These are phyloP conservation scores for Delichon dasypus DNA, from an alignment of 2,797 vertebrate genomes.

Conservation along the genomic window DNA sequence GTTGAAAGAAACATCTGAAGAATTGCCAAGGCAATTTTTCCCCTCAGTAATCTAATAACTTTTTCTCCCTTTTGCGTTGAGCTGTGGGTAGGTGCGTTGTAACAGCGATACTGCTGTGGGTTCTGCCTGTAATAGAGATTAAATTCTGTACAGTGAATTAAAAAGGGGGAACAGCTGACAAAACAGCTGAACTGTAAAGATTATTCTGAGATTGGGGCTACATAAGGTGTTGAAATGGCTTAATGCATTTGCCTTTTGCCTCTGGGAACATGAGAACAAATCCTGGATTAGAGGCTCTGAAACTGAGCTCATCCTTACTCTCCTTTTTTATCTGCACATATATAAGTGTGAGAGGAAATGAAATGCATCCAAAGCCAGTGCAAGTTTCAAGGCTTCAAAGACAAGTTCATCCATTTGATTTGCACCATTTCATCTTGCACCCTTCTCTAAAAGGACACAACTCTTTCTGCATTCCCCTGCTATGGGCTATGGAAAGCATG, in stretches of 20 bases:
- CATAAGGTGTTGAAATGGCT: constrained; percentile 28
- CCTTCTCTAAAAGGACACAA: neutral
- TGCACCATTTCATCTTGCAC: neutral
- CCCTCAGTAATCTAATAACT: constrained; percentile 18
- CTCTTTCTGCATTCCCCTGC: neutral
- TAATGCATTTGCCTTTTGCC: constrained; percentile 23
- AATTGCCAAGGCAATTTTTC: constrained; percentile 8
- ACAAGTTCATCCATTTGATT: neutral
- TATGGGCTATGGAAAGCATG: neutral
- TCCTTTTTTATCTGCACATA: neutral
- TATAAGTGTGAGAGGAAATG: neutral
- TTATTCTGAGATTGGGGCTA: constrained; percentile 47
- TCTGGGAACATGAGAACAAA: constrained; percentile 52
- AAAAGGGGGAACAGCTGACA: constrained; percentile 32
- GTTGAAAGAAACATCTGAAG: constrained; percentile 17
- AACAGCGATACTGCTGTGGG: neutral
- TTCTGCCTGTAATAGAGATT: constrained; percentile 17
- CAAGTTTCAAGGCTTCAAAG: neutral
- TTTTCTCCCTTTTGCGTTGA: neutral
- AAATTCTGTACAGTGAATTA: constrained; percentile 29
- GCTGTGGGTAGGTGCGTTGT: neutral
- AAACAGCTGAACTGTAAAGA: constrained; percentile 49
- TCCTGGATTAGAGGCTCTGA: constrained; percentile 41
- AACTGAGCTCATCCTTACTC: neutral
- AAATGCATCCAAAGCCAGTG: neutral